Base-by-base conservation (phyloP, 1,140 invertebrate genomes). In the Galleria mellonella region DNA sequence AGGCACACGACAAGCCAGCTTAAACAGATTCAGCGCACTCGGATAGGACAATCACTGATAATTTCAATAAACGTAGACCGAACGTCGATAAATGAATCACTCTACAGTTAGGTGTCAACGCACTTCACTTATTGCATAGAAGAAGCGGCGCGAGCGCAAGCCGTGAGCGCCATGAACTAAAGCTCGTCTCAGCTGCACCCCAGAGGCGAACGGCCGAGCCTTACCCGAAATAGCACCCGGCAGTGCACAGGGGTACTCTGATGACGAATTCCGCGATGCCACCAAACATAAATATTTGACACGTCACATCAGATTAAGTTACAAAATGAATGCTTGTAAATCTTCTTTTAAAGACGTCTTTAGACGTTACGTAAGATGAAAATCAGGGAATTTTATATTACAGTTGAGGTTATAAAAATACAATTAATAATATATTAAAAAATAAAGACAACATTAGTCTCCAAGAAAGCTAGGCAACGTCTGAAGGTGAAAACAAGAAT, bases 21-120 rank as follows among this genome's bases (percentile, higher is more conserved):
- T 60, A 59, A 63, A 9, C 14, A 10, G 56, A 72, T 64, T 60
- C 58, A 75, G 58, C 65, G 67, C 75, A 81, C 73, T 76, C 62
- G 66, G 71, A 71, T 69, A 67, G 72, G 69, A 72, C 72, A 75
- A 46, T 39, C 38, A 47, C 70, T 71, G 66, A 62, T 72, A 77
- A 74, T 58, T 59, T 51, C 47, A 50, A 55, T 47, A 55, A 48
- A 47, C 64, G 58, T 62, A 56, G 55, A 66, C 51, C 51, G 54
- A 70, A 65, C 63, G 67, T 57, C 64, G 59, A 73, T 65, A 66
- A 69, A 74, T 82, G 75, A 82, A 66, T 82, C 81, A 82, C 77
- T 66, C 47, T 61, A 83, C 81, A 76, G 81, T 82, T 84, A 83
- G 58, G 61, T 77, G 81, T 84, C 81, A 82, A 84, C 64, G 76